A percentile compares a stretch with the other conserved stretches of the same genome.
Evolutionary conservation across 2,113 vertebrate species (phyloP).

Genomic region (Natator depressus): DNA sequence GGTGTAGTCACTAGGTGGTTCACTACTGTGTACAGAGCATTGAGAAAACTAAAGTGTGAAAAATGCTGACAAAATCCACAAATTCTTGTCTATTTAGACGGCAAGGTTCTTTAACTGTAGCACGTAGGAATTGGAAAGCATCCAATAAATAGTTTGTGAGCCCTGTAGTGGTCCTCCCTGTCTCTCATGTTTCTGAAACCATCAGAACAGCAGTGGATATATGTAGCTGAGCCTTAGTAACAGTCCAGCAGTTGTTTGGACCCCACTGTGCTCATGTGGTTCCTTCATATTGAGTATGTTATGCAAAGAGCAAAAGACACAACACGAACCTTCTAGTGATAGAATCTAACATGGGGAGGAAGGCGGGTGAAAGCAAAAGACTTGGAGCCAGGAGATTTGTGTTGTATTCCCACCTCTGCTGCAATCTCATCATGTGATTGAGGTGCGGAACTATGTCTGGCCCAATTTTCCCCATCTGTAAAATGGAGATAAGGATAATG

Average conservation of each 20-base stretch:
- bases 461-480: neutral
- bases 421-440: neutral
- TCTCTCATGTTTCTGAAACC: neutral
- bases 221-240: neutral
- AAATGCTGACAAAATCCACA: neutral
- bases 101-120: neutral
- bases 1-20: neutral
- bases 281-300: neutral
- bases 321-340: neutral
- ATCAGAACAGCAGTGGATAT: neutral
- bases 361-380: neutral
- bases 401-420: neutral
- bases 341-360: neutral
- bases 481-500: neutral
- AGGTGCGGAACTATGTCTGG: neutral
- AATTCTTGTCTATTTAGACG: neutral
- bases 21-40: neutral
- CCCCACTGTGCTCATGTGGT: neutral
- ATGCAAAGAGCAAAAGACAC: neutral
- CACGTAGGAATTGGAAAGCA: neutral
- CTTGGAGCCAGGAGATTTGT: neutral
- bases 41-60: neutral
- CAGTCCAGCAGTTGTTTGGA: neutral
- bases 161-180: neutral
- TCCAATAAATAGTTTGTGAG: neutral